These are phyloP conservation scores for Temnothorax longispinosus DNA, from an alignment of 1,140 invertebrate genomes.

Conservation along the genomic window DNA sequence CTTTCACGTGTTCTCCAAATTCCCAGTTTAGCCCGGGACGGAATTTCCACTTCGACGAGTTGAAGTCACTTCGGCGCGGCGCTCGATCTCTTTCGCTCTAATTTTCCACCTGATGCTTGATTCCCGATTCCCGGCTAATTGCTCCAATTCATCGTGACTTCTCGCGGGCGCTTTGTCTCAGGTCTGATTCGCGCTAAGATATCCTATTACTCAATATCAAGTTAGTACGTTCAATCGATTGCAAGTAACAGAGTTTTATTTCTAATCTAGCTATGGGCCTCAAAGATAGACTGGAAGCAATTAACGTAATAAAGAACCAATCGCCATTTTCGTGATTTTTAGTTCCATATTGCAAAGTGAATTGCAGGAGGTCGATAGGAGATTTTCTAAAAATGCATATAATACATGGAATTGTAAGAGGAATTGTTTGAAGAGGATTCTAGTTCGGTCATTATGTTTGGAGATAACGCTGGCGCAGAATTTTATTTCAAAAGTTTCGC, in stretches of 20 bases:
- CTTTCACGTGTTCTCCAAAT: background rate
- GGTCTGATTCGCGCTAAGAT: background rate
- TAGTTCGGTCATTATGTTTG: too few species aligned
- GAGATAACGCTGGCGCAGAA: too few species aligned
- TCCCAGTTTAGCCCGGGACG: background rate
- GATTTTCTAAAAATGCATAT: too few species aligned
- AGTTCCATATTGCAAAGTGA: too few species aligned
- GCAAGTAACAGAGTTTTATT: background rate
- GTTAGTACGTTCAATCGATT: background rate
- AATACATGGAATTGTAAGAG: too few species aligned
- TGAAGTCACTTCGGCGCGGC: background rate
- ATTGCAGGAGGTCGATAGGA: too few species aligned
- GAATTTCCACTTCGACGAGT: background rate
- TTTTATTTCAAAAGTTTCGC: too few species aligned
- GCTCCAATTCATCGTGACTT: background rate
- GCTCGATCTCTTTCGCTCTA: background rate
- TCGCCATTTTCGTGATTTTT: too few species aligned
- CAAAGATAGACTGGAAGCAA: background rate
- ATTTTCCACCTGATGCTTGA: conserved; percentile 22
- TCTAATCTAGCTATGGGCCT: background rate
- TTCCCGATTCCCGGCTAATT: conserved; percentile 17
- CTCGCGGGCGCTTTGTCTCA: background rate
- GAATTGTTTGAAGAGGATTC: too few species aligned
- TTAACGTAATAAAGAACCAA: too few species aligned
- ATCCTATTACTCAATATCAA: background rate